phyloP scores from a whole-genome alignment of 1,140 invertebrate species.

The Drosophila sturtevanti region DNA sequence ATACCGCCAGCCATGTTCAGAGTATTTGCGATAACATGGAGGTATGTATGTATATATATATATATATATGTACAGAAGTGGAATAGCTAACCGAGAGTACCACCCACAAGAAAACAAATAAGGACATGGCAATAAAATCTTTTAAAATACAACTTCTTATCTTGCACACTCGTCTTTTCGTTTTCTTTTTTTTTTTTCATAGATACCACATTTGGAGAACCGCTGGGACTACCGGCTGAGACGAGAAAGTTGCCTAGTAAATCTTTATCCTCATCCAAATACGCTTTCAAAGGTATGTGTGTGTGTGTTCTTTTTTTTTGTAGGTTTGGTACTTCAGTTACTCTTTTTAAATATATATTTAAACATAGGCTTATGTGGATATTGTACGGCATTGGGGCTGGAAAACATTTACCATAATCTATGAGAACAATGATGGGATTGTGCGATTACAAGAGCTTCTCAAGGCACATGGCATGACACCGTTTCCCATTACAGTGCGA shows the following conservation, averaged over 20 bases:
- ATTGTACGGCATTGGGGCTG: slow-evolving; percentile 94
- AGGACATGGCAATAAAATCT: slow-evolving; percentile 2
- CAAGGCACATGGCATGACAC: slow-evolving; percentile 93
- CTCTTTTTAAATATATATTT: slow-evolving; percentile 27
- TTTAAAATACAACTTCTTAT: slow-evolving; percentile 23
- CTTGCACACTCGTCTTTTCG: slow-evolving; percentile 11
- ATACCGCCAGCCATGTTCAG: slow-evolving; percentile 96
- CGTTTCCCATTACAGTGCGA: slow-evolving; percentile 91
- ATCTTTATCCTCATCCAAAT: slow-evolving; percentile 95
- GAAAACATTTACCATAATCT: slow-evolving; percentile 97
- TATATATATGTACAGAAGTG: not conserved
- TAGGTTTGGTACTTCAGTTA: slow-evolving; percentile 6
- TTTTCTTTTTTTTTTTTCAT: slow-evolving; percentile 11
- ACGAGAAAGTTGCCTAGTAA: slow-evolving; percentile 95
- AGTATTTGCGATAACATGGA: slow-evolving; percentile 98
- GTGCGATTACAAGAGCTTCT: slow-evolving; percentile 95
- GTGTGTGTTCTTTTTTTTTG: not conserved
- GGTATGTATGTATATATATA: slow-evolving; percentile 55
- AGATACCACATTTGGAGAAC: slow-evolving; percentile 96
- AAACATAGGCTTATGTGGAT: slow-evolving; percentile 92
- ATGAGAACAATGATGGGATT: slow-evolving; percentile 96
- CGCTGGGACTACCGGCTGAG: slow-evolving; percentile 95
- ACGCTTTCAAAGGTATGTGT: slow-evolving; percentile 90
- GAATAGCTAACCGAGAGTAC: not conserved
- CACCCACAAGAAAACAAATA: slow-evolving; percentile 5